Evolutionary conservation across 1,140 invertebrate species (phyloP).

Genomic region (Drosophila oshimai): DNA sequence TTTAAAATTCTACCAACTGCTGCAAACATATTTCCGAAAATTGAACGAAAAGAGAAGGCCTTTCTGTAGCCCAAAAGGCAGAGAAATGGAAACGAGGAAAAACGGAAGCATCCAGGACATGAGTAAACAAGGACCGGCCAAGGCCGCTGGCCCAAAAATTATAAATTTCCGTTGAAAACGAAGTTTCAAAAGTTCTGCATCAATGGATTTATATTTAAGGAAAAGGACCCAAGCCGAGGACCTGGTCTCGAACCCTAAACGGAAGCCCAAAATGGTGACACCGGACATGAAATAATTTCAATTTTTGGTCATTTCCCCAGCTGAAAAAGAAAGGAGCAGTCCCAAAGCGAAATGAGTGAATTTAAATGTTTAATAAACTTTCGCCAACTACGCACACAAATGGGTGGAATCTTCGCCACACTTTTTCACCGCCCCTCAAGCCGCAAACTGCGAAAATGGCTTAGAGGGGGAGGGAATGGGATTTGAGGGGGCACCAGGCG

Average conservation of each 20-base stretch:
- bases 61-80: not conserved
- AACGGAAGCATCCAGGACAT: slow-evolving; percentile 48
- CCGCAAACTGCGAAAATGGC: slow-evolving; percentile 68
- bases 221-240: slow-evolving; percentile 33
- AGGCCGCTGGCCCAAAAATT: slow-evolving; percentile 50
- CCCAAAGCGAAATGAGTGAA: slow-evolving; percentile 63
- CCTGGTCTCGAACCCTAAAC: slow-evolving; percentile 4
- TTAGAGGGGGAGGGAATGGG: slow-evolving; percentile 7
- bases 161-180: slow-evolving; percentile 56
- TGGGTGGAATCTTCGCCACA: slow-evolving; percentile 22
- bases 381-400: slow-evolving; percentile 44
- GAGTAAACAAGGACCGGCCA: slow-evolving; percentile 20
- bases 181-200: slow-evolving; percentile 60
- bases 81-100: not conserved
- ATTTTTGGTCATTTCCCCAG: slow-evolving; percentile 71
- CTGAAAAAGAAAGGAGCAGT: slow-evolving; percentile 36
- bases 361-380: slow-evolving; percentile 80
- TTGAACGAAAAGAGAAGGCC: slow-evolving; percentile 32
- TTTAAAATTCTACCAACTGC: not conserved
- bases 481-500: slow-evolving; percentile 40
- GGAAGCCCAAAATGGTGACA: slow-evolving; percentile 70
- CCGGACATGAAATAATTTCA: slow-evolving; percentile 78
- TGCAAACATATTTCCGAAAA: slow-evolving; percentile 6
- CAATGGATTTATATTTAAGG: slow-evolving; percentile 56
- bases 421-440: slow-evolving; percentile 8